phyloP scores from a whole-genome alignment of 2,797 vertebrate species.

The Phataginus tricuspis region DNA sequence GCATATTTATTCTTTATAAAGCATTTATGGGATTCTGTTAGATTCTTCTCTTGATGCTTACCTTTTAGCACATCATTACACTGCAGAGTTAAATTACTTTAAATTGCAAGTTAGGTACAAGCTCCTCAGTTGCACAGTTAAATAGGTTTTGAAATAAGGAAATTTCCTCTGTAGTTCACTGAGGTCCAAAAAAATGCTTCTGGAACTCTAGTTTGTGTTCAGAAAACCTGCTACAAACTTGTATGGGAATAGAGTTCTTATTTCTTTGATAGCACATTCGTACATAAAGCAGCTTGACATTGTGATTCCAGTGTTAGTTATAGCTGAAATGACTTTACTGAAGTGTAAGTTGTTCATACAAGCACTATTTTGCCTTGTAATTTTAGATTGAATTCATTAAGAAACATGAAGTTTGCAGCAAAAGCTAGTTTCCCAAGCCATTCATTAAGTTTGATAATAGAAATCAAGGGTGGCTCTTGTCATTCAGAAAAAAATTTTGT shows the following conservation, averaged over 20 bases:
- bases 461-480: not conserved
- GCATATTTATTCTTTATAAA: not conserved
- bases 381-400: constrained; percentile 41
- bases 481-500: not conserved
- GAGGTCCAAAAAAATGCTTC: not conserved
- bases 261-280: not conserved
- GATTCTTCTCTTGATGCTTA: not conserved
- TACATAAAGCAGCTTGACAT: not conserved
- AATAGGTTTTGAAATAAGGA: constrained; percentile 41
- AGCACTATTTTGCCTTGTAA: not conserved
- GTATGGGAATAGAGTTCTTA: not conserved
- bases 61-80: constrained; percentile 8
- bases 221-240: constrained; percentile 10
- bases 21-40: not conserved
- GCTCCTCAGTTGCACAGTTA: not conserved
- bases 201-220: not conserved
- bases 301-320: not conserved
- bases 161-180: not conserved
- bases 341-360: not conserved
- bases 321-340: constrained; percentile 22
- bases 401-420: constrained; percentile 5
- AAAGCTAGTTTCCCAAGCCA: constrained; percentile 5
- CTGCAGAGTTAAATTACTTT: not conserved
- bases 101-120: not conserved
- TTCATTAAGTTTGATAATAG: constrained; percentile 29